These are phyloP conservation scores for Formica exsecta DNA, from an alignment of 1,140 invertebrate species.

Conservation along the genomic window DNA sequence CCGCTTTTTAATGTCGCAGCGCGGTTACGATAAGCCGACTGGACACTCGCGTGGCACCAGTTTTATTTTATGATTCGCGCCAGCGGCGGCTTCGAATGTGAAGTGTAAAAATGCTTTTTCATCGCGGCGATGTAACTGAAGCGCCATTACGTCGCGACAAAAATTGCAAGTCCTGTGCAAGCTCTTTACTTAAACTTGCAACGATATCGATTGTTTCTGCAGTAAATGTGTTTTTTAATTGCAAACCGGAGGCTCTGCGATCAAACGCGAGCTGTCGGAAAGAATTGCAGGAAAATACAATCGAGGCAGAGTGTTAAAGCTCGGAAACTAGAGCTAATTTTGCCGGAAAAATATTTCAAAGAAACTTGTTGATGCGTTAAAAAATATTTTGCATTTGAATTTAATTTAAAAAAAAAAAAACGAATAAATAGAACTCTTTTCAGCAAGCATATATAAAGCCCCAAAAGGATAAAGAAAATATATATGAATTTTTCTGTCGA, in stretches of 20 bases:
- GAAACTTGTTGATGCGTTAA: background rate
- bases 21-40: slow-evolving; percentile 34
- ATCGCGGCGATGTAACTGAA: slow-evolving; percentile 14
- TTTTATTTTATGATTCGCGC: slow-evolving; percentile 55
- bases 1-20: slow-evolving; percentile 6
- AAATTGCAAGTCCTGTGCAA: slow-evolving; percentile 22
- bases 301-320: background rate
- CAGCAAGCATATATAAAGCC: background rate
- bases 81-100: slow-evolving; percentile 31
- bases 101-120: slow-evolving; percentile 24
- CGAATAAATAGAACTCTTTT: background rate
- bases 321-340: background rate
- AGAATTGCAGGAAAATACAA: slow-evolving; percentile 41
- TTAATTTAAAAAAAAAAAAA: background rate
- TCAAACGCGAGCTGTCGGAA: slow-evolving; percentile 7
- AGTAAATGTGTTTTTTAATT: slow-evolving; percentile 54
- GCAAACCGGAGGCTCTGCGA: slow-evolving; percentile 30
- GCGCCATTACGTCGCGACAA: slow-evolving; percentile 4
- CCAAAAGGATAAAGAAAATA: background rate
- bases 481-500: background rate
- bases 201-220: slow-evolving; percentile 4
- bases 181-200: slow-evolving; percentile 25
- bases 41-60: slow-evolving; percentile 22
- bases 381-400: slow-evolving; percentile 13
- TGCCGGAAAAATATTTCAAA: background rate